Conservation (phyloP, 2,888 invertebrate genomes). For the Dryobotodes eremita region DNA sequence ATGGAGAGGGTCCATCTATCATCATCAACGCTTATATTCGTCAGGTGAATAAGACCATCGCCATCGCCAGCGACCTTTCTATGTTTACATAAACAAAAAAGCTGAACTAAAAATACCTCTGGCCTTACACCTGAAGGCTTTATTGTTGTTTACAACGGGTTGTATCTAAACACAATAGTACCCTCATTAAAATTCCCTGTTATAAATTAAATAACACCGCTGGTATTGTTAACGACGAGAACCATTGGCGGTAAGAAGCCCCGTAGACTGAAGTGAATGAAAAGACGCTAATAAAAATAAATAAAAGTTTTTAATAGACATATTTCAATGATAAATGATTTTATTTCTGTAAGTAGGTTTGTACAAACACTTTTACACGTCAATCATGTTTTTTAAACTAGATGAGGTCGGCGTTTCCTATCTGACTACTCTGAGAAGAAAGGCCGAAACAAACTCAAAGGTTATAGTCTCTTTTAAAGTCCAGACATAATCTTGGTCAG, state of each 20-base stretch:
- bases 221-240: constrained; percentile 31
- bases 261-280: constrained; percentile 4
- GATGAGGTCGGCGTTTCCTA: no score
- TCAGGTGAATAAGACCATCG: not conserved
- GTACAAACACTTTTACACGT: no score
- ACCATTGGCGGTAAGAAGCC: constrained; percentile 28
- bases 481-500: no score
- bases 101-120: not conserved
- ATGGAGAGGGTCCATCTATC: not conserved
- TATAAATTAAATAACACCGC: constrained; percentile 31
- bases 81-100: not conserved
- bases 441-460: no score
- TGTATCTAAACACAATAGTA: constrained; percentile 36
- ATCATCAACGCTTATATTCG: not conserved
- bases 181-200: constrained; percentile 17
- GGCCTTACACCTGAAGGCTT: constrained; percentile 22
- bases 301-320: constrained; percentile 4
- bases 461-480: no score
- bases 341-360: no score
- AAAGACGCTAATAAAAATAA: constrained; percentile 11
- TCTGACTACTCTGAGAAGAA: no score
- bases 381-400: no score
- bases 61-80: not conserved
- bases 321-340: constrained; percentile 18
- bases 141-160: constrained; percentile 47